phyloP scores from a whole-genome alignment of 2,113 vertebrate genomes.

The Ranitomeya imitator region DNA sequence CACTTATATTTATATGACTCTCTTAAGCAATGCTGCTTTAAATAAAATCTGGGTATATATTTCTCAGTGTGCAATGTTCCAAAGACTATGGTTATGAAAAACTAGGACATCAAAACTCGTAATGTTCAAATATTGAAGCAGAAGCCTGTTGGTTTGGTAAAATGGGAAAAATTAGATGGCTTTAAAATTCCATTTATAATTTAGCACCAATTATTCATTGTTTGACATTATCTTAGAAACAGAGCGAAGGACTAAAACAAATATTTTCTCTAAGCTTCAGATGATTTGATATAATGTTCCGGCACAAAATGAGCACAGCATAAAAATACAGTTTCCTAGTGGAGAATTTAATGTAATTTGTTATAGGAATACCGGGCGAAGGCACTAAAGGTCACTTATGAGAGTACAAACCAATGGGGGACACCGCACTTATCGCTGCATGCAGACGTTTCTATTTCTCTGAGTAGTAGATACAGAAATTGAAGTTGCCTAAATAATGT shows the following conservation, averaged over 20 bases:
- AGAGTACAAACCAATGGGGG: conserved; percentile 8
- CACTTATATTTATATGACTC: no score
- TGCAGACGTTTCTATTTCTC: background rate
- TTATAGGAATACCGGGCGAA: background rate
- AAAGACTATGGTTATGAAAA: background rate
- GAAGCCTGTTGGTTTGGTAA: conserved; percentile 4
- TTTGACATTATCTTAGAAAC: conserved; percentile 48
- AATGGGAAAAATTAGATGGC: conserved; percentile 40
- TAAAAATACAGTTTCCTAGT: conserved; percentile 39
- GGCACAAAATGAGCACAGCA: conserved; percentile 5
- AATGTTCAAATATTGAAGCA: conserved; percentile 14
- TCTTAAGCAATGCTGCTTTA: background rate
- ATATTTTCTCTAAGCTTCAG: conserved; percentile 39
- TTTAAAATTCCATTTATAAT: conserved; percentile 48
- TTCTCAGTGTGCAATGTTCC: background rate
- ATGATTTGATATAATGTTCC: conserved; percentile 39
- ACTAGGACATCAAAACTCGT: background rate
- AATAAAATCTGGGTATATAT: background rate
- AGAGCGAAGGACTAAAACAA: conserved; percentile 39
- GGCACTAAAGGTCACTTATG: background rate
- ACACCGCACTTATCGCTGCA: background rate
- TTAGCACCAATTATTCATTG: conserved; percentile 53
- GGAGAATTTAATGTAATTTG: conserved; percentile 1
- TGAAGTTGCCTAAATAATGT: background rate
- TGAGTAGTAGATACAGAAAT: background rate